phyloP scores from a whole-genome alignment of 2,113 vertebrate genomes.

The Antigone vipio region DNA sequence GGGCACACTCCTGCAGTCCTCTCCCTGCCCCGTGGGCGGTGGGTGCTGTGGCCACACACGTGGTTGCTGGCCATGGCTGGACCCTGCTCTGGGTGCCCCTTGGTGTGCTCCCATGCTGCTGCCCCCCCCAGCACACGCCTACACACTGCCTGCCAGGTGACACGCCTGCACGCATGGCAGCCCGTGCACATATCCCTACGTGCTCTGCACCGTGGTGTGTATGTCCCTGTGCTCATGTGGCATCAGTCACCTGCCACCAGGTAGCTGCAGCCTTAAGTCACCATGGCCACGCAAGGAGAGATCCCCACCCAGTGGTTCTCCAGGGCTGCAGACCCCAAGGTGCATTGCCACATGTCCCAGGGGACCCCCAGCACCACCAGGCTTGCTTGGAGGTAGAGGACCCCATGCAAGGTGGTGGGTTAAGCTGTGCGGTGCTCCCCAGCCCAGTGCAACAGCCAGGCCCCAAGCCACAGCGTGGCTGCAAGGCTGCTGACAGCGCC shows the following conservation, averaged over 20 bases:
- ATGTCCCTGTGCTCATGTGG: not conserved
- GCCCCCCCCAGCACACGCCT: not conserved
- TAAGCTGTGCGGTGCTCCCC: not conserved
- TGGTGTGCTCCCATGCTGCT: rapidly evolving
- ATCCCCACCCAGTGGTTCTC: not conserved
- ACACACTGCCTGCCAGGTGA: not conserved
- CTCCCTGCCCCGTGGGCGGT: not conserved
- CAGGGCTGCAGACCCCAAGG: not conserved
- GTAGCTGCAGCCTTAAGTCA: not conserved
- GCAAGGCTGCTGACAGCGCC: not conserved
- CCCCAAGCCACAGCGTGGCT: rapidly evolving
- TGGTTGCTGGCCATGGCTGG: rapidly evolving
- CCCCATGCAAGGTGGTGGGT: not conserved
- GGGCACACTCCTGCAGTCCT: not conserved
- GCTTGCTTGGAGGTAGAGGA: not conserved
- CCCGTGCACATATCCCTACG: rapidly evolving
- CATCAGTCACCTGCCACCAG: not conserved
- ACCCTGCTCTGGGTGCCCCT: not conserved
- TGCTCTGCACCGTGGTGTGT: not conserved
- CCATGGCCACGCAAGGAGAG: not conserved
- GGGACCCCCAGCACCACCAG: not conserved
- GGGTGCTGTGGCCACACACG: rapidly evolving
- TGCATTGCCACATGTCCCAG: not conserved
- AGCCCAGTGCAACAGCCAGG: not conserved
- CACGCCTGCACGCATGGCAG: not conserved